Percentiles rank a stretch among this genome's conserved stretches.
These are phyloP conservation scores for pig (Sus scrofa) DNA, from an alignment of 2,113 vertebrate species.

Conservation along the genomic window DNA sequence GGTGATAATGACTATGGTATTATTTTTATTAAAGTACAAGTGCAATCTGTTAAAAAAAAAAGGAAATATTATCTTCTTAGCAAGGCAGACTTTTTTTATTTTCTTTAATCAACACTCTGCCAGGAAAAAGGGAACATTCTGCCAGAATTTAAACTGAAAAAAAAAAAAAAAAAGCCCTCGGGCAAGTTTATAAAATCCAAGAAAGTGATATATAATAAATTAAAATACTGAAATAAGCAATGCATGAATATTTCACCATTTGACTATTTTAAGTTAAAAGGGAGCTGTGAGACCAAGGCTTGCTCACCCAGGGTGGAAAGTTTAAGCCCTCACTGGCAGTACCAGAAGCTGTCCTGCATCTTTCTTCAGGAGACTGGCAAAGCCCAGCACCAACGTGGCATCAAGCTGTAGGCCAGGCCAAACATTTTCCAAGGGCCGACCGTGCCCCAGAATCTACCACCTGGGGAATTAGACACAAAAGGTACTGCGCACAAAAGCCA, in stretches of 20 bases:
- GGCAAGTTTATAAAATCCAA: constrained; percentile 81
- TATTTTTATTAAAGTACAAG: constrained; percentile 72
- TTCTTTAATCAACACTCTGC: constrained; percentile 77
- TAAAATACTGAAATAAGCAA: constrained; percentile 76
- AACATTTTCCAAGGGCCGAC: background rate
- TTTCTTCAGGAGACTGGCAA: constrained; percentile 59
- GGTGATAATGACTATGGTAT: constrained; percentile 45
- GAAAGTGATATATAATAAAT: constrained; percentile 80
- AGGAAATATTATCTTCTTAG: constrained; percentile 55
- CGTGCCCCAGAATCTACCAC: background rate
- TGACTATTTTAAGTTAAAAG: constrained; percentile 71
- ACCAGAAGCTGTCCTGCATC: background rate
- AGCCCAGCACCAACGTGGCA: background rate
- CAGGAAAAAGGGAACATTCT: constrained; percentile 70
- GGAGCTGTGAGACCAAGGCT: constrained; percentile 29
- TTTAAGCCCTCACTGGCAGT: constrained; percentile 40
- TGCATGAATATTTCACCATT: constrained; percentile 77
- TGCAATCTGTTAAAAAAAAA: constrained; percentile 50
- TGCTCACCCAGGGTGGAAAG: background rate
- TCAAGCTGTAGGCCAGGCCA: background rate
- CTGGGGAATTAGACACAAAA: background rate
- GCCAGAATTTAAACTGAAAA: constrained; percentile 75
- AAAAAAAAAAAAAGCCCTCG: constrained; percentile 70
- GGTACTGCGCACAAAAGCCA: background rate
- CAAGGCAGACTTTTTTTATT: constrained; percentile 46